phyloP scores from a whole-genome alignment of 2,888 invertebrate genomes.

The Heliconius erato region DNA sequence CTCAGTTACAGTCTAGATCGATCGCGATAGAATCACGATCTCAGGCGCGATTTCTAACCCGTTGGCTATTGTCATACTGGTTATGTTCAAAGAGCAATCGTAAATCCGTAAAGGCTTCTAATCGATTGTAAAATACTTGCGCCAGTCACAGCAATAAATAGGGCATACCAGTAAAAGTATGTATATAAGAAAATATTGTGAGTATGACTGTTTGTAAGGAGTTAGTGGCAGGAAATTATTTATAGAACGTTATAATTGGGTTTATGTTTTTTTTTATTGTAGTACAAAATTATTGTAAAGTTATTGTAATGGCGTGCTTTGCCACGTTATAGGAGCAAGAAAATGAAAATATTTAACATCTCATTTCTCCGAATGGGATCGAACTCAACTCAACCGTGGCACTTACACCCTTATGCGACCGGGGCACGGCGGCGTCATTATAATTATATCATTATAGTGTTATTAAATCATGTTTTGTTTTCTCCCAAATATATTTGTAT shows the following conservation, averaged over 20 bases:
- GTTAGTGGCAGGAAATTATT: neutral
- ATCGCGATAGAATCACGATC: constrained; percentile 36
- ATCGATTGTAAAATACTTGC: constrained; percentile 27
- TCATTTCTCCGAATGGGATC: too few species aligned
- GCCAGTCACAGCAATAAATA: constrained; percentile 12
- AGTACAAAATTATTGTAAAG: too few species aligned
- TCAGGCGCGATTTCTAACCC: constrained; percentile 37
- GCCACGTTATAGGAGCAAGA: too few species aligned
- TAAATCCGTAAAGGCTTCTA: constrained; percentile 27
- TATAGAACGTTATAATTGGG: neutral
- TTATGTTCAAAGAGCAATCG: constrained; percentile 29
- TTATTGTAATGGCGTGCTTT: too few species aligned
- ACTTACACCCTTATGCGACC: too few species aligned
- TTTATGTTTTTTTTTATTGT: neutral
- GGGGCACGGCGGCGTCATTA: too few species aligned
- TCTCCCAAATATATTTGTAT: too few species aligned
- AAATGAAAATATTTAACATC: too few species aligned
- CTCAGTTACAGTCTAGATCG: constrained; percentile 30
- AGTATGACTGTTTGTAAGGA: neutral
- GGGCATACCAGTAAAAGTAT: neutral
- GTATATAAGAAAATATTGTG: neutral
- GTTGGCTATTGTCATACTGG: constrained; percentile 35
- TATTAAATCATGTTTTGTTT: too few species aligned
- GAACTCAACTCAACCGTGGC: too few species aligned
- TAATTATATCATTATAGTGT: too few species aligned